Base-by-base conservation (phyloP, 2,888 invertebrate genomes). In the Listrodromus nycthemerus region DNA sequence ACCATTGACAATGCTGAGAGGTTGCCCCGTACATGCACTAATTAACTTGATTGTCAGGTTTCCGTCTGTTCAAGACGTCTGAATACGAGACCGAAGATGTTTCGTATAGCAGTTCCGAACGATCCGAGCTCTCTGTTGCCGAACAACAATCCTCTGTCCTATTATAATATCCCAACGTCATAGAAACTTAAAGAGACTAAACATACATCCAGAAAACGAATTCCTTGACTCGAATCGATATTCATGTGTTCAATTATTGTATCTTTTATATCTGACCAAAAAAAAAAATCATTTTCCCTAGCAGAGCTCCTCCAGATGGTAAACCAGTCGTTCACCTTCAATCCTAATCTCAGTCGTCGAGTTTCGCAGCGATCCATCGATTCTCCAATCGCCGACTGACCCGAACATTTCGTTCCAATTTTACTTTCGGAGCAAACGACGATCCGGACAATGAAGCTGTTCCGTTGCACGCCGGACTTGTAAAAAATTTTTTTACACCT, bases 401-500 rank as follows among this genome's bases (percentile, higher is more conserved):
- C 6, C 6, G 16, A 19, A 21, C 37, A 19, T 19, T 37, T 37
- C 2, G 37, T 37, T 65, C 21, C 65, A 37, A 6, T 19, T 2
- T 37, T 37, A 19, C n/a, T 7, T 65, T 37, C 65, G 5, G 16
- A 37, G 65, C 6, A 33, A 10, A 65, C 65, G 37, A 19, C 37
- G 3, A 19, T 65, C 19, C 37, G 10, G 16, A 37, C 37, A 65
- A 65, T 65, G 37, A 61, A 61, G 30, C 6, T 27, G 58, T 27
- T 24, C 8, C 58, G 21, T 58, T 7, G 24, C 27, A 27, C 58
- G 2, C 10, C 27, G 4, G 16, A n/a, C 2, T 55, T 19, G 2
- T 19, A 19, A 37, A 65, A 65, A 65, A 65, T 65, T 41, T 41
- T 19, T 65, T 65, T 65, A 65, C 33, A 13, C 37, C 21, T 37